Base-by-base conservation (phyloP, 2,888 invertebrate genomes). In the Epirrhoe tristata region DNA sequence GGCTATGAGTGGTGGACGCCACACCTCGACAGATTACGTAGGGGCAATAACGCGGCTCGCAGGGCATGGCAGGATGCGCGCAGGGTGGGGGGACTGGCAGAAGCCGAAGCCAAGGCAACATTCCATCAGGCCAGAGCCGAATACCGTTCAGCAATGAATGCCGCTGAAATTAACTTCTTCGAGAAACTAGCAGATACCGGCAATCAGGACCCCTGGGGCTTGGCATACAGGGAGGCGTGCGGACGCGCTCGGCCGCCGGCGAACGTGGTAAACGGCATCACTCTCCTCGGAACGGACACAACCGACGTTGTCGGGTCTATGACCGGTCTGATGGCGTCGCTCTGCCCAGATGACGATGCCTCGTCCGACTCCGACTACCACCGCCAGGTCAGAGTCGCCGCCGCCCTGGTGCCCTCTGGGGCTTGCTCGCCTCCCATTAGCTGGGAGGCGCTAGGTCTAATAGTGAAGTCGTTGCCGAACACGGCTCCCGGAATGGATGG, bases 201-300 rank as follows among this genome's bases (percentile, higher is more conserved):
- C 0, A 76, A 75, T 46, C 63, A 17, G 0, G 74, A 77, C 48
- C 73, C 74, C 0, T 77, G 76, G 74, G 75, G 71, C 0, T 17
- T 75, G 0, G 79, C 78, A 0, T 81, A 79, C 5, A 54, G 75
- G 0, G 70, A 52, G 0, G 76, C 77, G 0, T 67, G 68, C 6
- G 77, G 77, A 0, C 54, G 74, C 0, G 6, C 56, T 0, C 67
- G 77, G 0, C 73, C 76, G 0, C 77, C 76, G 0, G 14, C 56
- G 0, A 77, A 74, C 6, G 61, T 79, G 0, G 14, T 76, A 0
- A 61, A 71, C 0, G 77, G 75, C 0, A 46, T 67, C 0, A 58
- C 46, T 1, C 54, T 72, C 0, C 56, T 43, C 0, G 70, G 69
- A 0, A 69, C 70, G 0, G 56, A 4, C 14, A 24, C 76, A 0